Evolutionary conservation across 2,797 vertebrate genomes (phyloP), one percentile per base, ranked within the genome.

Genomic region (Crenuchus spilurus): DNA sequence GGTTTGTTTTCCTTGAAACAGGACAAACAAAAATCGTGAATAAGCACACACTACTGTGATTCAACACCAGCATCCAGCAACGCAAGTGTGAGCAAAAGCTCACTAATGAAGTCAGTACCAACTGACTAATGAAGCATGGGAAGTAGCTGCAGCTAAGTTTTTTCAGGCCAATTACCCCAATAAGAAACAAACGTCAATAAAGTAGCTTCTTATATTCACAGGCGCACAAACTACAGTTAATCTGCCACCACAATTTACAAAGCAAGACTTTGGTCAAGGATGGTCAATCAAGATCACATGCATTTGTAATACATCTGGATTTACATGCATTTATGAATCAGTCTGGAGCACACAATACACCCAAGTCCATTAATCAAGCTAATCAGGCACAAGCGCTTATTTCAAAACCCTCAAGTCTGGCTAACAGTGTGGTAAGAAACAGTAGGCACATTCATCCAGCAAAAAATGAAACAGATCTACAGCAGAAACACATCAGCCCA

Each of bases 1-100:
- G 18, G 54, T 14, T 60, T 44, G 63, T 75, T 73, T 66, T 44
- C 16, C 24, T 68, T 31, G 5, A 67, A 63, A 74, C 13, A 33
- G 51, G 14, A 18, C 44, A 72, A 69, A 77, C 24, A 41, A 37
- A 73, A 52, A 54, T 30, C 63, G 13, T 10, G 28, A 58, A 44
- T 24, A 80, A 55, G 48, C 7, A 10, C 52, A 16, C 31, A 7
- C 22, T 20, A 20, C 41, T 30, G 16, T 20, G 31, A 22, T 41
- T 20, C 0, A 33, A 48, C 39, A 7, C 42, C 4, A 28, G 20
- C 8, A 16, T 51, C 70, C 28, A 62, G 30, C 14, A 35, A 9
- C 2, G 1, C 41, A 72, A n/a, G 28, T 31, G 35, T 13, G 1
- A n/a, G 10, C 2, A 33, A 54, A 35, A 44, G 18, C 41, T 4